phyloP scores from a whole-genome alignment of 2,113 vertebrate genomes.

The Ammodytes dubius region DNA sequence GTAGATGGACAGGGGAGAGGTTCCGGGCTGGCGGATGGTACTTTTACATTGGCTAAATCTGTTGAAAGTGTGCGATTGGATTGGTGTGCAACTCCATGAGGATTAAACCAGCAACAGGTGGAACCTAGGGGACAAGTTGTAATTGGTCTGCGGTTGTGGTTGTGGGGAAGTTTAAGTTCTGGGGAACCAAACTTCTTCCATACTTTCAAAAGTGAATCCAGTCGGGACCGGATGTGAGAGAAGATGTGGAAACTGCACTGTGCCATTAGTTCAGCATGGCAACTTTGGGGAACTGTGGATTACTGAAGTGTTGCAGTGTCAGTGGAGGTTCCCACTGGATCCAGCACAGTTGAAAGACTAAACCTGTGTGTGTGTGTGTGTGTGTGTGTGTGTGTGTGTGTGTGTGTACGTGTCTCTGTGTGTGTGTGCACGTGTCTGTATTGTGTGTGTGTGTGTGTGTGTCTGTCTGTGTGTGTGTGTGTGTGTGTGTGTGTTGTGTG shows the following conservation, averaged over 20 bases:
- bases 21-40: conserved; percentile 33
- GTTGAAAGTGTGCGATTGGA: conserved; percentile 34
- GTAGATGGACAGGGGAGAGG: conserved; percentile 40
- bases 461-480: conserved; percentile 38
- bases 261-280: conserved; percentile 51
- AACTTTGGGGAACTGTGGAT: conserved; percentile 35
- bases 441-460: conserved; percentile 45
- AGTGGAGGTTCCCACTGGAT: conserved; percentile 56
- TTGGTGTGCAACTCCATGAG: conserved; percentile 4
- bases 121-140: conserved; percentile 41
- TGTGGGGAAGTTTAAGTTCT: background rate
- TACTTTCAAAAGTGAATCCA: conserved; percentile 40
- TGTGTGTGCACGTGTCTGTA: too few species aligned
- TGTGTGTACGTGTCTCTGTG: background rate
- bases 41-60: conserved; percentile 25
- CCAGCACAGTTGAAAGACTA: conserved; percentile 47
- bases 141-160: conserved; percentile 44
- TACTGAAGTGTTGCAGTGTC: conserved; percentile 44
- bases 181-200: conserved; percentile 11
- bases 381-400: conserved; percentile 32
- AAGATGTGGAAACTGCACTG: conserved; percentile 24
- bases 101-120: conserved; percentile 53
- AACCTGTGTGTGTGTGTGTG: conserved; percentile 43
- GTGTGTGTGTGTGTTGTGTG: conserved; percentile 35
- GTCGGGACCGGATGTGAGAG: conserved; percentile 24